Evolutionary conservation across 2,888 invertebrate genomes (phyloP), one percentile per base, ranked within the genome.

Genomic region (Aphidoletes aphidimyza): DNA sequence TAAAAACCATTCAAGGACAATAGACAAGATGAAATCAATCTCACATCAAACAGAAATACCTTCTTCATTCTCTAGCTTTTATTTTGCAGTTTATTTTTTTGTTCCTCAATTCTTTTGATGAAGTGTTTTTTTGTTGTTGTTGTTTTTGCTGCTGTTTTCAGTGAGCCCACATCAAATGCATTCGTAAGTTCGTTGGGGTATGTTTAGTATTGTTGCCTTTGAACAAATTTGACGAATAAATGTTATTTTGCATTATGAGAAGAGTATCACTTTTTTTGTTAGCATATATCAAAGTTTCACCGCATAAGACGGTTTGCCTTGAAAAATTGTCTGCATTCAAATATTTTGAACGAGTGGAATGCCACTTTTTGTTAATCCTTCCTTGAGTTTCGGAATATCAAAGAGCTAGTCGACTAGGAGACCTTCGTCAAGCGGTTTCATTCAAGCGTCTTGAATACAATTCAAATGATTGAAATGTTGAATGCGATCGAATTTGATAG

Each of bases 11-110:
- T 37, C 81, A 81, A 81, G 81, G 81, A 81, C 81, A 37, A 81
- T 37, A 81, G 37, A 81, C 37, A 11, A n/a, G 37, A 81, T 37
- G 37, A 22, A 81, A 81, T 81, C 81, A 9, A 22, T 37, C 37
- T 69, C 69, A 69, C 2, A 30, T 54, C n/a, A 19, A n/a, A 81
- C 37, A 81, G 37, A 81, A 81, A 81, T 81, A 81, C 81, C 81
- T 81, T n/a, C n/a, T 36, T 36, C 78, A 34, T 14, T 78, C n/a
- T n/a, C n/a, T n/a, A n/a, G n/a, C n/a, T n/a, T n/a, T n/a, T n/a
- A n/a, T n/a, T n/a, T n/a, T n/a, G n/a, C n/a, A n/a, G n/a, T n/a
- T n/a, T n/a, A n/a, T n/a, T n/a, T 81, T 81, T 81, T 26, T 81
- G n/a, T n/a, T 22, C 37, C 9, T 0, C n/a, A 81, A n/a, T 19